These are phyloP conservation scores for Phasianus colchicus DNA, from an alignment of 2,113 vertebrate genomes.

Conservation along the genomic window DNA sequence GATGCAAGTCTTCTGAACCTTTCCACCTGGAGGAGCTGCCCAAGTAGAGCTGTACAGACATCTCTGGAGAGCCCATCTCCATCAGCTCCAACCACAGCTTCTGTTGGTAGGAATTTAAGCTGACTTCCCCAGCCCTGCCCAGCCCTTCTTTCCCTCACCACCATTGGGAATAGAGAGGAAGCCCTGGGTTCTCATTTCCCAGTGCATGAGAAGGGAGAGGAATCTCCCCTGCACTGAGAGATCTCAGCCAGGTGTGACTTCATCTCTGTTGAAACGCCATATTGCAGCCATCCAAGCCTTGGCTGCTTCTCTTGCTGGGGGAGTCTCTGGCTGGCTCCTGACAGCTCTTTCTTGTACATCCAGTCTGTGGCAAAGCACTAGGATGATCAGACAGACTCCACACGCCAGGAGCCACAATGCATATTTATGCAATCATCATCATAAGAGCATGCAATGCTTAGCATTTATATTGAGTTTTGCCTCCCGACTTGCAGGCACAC, in stretches of 20 bases:
- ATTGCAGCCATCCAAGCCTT: not conserved
- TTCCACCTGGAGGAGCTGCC: not conserved
- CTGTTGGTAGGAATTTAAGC: accelerated
- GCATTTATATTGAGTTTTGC: slow-evolving; percentile 13
- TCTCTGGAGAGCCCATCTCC: not conserved
- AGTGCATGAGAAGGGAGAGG: not conserved
- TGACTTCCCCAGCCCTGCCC: not conserved
- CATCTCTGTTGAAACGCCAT: not conserved
- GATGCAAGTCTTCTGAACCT: not conserved
- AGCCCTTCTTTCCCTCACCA: not conserved
- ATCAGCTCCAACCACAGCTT: not conserved
- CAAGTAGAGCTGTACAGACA: not conserved
- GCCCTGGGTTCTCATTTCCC: accelerated
- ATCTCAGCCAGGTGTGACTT: not conserved
- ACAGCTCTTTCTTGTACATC: not conserved
- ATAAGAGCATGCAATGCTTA: not conserved
- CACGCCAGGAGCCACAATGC: not conserved
- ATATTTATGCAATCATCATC: not conserved
- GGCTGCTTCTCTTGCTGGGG: not conserved
- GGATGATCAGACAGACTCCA: not conserved
- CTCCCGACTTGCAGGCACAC: not conserved
- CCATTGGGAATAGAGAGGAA: not conserved
- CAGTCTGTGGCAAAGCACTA: not conserved
- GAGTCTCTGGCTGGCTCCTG: not conserved
- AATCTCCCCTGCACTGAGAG: not conserved